phyloP scores from a whole-genome alignment of 2,113 vertebrate genomes.

The Etia nguti region DNA sequence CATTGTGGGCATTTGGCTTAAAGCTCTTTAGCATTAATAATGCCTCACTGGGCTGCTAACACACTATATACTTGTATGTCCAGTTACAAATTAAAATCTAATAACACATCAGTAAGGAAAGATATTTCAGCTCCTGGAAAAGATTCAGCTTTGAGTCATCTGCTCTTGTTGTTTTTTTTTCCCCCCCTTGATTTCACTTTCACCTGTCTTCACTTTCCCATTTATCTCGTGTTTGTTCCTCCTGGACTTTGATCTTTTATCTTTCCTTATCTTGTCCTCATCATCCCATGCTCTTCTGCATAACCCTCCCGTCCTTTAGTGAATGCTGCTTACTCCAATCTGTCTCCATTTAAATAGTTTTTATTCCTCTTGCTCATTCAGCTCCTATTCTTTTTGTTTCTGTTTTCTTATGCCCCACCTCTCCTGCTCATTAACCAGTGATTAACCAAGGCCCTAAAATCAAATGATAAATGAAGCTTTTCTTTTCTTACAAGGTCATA shows the following conservation, averaged over 20 bases:
- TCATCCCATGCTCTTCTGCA: background rate
- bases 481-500: constrained; percentile 56
- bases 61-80: background rate
- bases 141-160: background rate
- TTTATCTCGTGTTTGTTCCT: background rate
- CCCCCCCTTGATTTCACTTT: background rate
- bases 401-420: background rate
- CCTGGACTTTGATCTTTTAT: background rate
- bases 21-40: background rate
- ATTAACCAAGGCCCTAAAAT: constrained; percentile 30
- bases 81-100: background rate
- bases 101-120: background rate
- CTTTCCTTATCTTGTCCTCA: background rate
- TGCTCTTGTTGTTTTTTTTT: background rate
- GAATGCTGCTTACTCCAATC: background rate
- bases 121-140: fast-evolving
- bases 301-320: background rate
- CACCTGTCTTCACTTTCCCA: background rate
- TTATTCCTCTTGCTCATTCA: background rate
- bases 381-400: background rate
- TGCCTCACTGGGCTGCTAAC: background rate
- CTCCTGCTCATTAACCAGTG: constrained; percentile 35
- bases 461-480: constrained; percentile 1
- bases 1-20: background rate
- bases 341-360: background rate